These are phyloP conservation scores for Notothenia rossii DNA, from an alignment of 2,113 vertebrate genomes.

Conservation along the genomic window DNA sequence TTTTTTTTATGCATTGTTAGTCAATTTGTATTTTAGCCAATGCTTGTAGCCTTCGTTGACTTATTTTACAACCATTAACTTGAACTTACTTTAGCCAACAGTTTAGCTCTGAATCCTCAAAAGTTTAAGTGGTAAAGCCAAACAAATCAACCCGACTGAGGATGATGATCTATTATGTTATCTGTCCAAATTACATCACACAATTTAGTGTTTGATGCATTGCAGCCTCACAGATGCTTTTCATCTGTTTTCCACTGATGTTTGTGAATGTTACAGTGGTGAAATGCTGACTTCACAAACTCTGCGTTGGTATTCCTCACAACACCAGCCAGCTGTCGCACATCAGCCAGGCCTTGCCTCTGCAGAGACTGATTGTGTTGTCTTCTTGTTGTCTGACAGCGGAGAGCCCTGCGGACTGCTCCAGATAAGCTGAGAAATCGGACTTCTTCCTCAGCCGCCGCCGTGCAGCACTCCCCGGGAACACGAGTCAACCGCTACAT, in stretches of 20 bases:
- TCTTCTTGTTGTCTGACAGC: slow-evolving; percentile 77
- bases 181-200: neutral
- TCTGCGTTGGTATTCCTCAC: neutral
- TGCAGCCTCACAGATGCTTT: neutral
- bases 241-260: neutral
- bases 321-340: neutral
- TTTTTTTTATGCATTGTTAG: neutral
- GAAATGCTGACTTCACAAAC: neutral
- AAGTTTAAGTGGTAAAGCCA: neutral
- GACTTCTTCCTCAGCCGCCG: slow-evolving; percentile 91
- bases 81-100: neutral
- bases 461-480: slow-evolving; percentile 90
- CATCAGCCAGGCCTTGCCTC: neutral
- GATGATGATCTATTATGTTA: neutral
- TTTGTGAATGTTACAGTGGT: neutral
- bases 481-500: slow-evolving; percentile 97
- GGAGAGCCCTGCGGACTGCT: slow-evolving; percentile 93
- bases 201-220: neutral
- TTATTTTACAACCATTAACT: no score
- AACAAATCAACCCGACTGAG: neutral
- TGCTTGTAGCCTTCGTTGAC: no score
- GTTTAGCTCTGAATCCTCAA: neutral
- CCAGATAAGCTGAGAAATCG: slow-evolving; percentile 95
- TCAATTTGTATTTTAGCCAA: neutral
- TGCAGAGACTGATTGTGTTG: slow-evolving; percentile 38